Base-by-base conservation (phyloP, 2,113 vertebrate species). In the Odontophorus gujanensis region DNA sequence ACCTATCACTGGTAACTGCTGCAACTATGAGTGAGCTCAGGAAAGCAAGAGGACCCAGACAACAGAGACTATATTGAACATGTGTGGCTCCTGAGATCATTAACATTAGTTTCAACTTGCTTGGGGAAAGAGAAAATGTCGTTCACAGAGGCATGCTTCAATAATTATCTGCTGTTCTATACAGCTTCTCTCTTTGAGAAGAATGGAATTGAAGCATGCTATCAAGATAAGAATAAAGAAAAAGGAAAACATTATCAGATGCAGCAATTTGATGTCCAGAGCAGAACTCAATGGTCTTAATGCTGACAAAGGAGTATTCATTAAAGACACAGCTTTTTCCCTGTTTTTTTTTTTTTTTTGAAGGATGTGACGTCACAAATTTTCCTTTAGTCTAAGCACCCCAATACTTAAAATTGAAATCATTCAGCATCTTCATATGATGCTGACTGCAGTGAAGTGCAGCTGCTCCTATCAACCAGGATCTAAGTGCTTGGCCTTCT, bases 81-180 rank as follows among this genome's bases (percentile, higher is more conserved):
- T 66, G 16, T 72, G 51, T n/a, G 72, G 30, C 28, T 91, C 53
- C 68, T 47, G 42, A 91, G 43, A 88, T 63, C 66, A 67, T 61
- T 43, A 16, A 53, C 85, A 48, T 65, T 81, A 81, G 43, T 75
- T 92, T 83, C 69, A 78, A 65, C 82, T 93, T 84, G 71, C 19
- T 51, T 18, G 18, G 32, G 43, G 32, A 59, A 74, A 81, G 14
- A 28, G 45, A 85, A 84, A 69, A 20, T 72, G 25, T 51, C 67
- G 40, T 72, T 28, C n/a, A 74, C 40, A 67, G 83, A 94, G 72
- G 42, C 57, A 84, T 42, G 47, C 55, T 86, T 92, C 79, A 88
- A 63, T 91, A 93, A 94, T 85, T 83, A 90, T 85, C 68, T 90
- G 50, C 87, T 85, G 94, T 90, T 94, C 85, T 48, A 65, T 28